phyloP scores from a whole-genome alignment of 2,113 vertebrate species.

The Hucho hucho region DNA sequence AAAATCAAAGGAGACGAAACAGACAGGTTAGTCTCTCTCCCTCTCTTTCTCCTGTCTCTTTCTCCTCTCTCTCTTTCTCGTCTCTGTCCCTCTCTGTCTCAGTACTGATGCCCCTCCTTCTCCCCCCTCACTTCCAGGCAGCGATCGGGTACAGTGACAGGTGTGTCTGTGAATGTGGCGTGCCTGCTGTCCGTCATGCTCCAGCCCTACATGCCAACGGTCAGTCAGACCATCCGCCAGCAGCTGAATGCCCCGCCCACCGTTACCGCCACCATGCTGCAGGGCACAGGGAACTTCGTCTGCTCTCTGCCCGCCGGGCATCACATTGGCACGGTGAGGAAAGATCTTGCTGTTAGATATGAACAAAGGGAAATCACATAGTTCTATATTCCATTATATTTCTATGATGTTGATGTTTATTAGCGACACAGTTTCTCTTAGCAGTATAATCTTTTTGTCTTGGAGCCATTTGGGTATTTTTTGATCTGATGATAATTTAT shows the following conservation, averaged over 20 bases:
- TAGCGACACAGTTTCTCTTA: too few relatives aligned
- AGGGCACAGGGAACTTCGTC: constrained; percentile 68
- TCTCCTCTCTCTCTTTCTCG: neutral
- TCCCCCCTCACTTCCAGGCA: constrained; percentile 65
- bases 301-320: constrained; percentile 83
- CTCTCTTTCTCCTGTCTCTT: neutral
- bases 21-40: too few relatives aligned
- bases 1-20: constrained; percentile 84
- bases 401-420: too few relatives aligned
- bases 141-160: constrained; percentile 88
- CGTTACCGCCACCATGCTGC: constrained; percentile 66
- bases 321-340: constrained; percentile 82
- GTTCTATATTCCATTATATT: too few relatives aligned
- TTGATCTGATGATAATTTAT: too few relatives aligned
- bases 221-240: constrained; percentile 82
- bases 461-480: too few relatives aligned
- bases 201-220: constrained; percentile 87
- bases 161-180: constrained; percentile 86
- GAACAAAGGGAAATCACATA: too few relatives aligned
- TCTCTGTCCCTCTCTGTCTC: neutral
- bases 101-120: neutral
- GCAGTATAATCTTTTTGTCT: too few relatives aligned
- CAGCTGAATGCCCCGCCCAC: constrained; percentile 78
- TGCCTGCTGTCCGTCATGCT: constrained; percentile 83
- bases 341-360: too few relatives aligned